Base-by-base conservation (phyloP, 2,113 vertebrate species). In the Aegotheles bennettii region DNA sequence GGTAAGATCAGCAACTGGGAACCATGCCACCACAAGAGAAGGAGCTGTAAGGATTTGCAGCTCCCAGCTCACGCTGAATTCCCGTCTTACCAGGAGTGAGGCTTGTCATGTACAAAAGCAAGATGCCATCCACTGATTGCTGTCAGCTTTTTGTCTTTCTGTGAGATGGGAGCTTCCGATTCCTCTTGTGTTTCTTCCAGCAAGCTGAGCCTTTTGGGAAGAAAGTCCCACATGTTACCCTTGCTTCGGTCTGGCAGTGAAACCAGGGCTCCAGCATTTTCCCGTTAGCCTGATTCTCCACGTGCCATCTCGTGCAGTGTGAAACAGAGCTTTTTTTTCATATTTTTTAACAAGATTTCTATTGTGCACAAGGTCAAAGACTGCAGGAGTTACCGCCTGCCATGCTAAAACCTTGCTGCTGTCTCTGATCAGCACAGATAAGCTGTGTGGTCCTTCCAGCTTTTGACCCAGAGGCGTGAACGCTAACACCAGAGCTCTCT, bases 1-100 rank as follows among this genome's bases (percentile, higher is more conserved):
- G 23, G 63, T 76, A 92, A 83, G 79, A 92, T 76, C 92, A 88
- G 85, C 75, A 79, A 26, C 88, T 94, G 90, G 92, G 92, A 96
- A 92, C 63, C 53, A 26, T 70, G 90, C 90, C 88, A 95, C 75
- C 42, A 60, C 65, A 60, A 87, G 78, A 82, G 57, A 94, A 82
- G 65, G 78, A 96, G 70, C 90, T 83, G 85, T 79, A 92, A 90
- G 94, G 90, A 92, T 85, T 10, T 47, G 71, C 74, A 88, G 57
- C 75, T 82, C 90, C 78, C 74, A 68, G 81, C 74, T 95, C 65
- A 61, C 0, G 1, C 88, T 45, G 53, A 78, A 93, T 93, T 94
- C 92, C 78, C 2, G 0, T 85, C 88, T 96, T 75, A 61, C 94
- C 33, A 31, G 88, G 90, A 95, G 79, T 11, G 8, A 92, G 61